Evolutionary conservation across 2,113 vertebrate species (phyloP).

Genomic region (Vidua chalybeata): DNA sequence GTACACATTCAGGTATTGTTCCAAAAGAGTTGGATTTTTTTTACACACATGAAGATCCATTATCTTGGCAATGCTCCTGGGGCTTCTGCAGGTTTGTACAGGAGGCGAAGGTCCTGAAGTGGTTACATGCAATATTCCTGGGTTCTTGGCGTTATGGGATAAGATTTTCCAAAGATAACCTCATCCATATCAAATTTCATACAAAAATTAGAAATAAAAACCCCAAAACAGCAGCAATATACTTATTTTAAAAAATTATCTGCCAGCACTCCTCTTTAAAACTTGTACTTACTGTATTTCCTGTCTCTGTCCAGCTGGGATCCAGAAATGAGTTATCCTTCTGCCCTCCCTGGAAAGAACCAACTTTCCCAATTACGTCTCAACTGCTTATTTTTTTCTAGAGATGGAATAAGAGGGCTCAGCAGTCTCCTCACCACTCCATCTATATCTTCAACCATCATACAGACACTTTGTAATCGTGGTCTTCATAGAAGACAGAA

Average conservation of each 20-base stretch:
- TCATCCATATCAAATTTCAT: not conserved
- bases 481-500: not conserved
- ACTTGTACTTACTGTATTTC: not conserved
- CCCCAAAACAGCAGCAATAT: not conserved
- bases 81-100: not conserved
- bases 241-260: not conserved
- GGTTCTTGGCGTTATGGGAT: not conserved
- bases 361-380: not conserved
- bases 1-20: not conserved
- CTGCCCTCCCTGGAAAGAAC: not conserved
- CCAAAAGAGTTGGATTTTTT: not conserved
- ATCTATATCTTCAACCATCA: accelerated
- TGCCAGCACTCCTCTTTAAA: not conserved
- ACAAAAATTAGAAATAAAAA: not conserved
- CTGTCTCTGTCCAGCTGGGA: not conserved
- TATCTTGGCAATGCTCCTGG: not conserved
- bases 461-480: not conserved
- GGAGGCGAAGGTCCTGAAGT: not conserved
- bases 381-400: not conserved
- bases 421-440: not conserved
- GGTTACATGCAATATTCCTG: not conserved
- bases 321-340: not conserved
- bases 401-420: not conserved
- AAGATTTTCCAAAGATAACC: not conserved
- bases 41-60: not conserved